Base-by-base conservation (phyloP, 1,140 invertebrate species). In the Phenacoccus solenopsis region DNA sequence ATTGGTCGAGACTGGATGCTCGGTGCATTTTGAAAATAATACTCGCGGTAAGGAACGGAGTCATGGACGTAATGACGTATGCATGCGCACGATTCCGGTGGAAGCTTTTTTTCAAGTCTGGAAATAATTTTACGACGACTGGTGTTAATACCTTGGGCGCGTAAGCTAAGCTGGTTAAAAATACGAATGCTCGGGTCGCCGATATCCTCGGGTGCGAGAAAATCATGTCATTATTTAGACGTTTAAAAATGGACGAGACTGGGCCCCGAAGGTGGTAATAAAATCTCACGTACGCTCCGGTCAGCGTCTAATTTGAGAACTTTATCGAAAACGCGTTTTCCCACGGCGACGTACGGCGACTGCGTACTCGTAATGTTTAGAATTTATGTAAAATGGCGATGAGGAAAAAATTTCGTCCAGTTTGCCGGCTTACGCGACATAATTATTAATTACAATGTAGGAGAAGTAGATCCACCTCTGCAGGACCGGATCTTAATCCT, bases 381-480 rank as follows among this genome's bases (percentile, higher is more conserved):
- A n/a, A n/a, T n/a, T n/a, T n/a, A n/a, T n/a, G n/a, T n/a, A n/a
- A n/a, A n/a, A 16, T 49, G 38, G 20, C 38, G 38, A 2, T 49
- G 38, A 49, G n/a, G n/a, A n/a, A n/a, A 16, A 49, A 49, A 49
- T 49, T 49, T 16, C 16, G 20, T 49, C 20, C 38, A 49, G 20
- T 49, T 49, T 49, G 38, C 38, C 38, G 38, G 38, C 20, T 9
- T 9, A 49, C 38, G 38, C 38, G 59, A 64, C 59, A 64, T 64
- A 64, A 64, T 64, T 64, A 64, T 64, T 64, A 25, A 64, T 64
- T 25, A 64, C 59, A 64, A 10, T 64, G 59, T 64, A 64, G 59
- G 59, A 64, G 59, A 64, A 64, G 25, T 64, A 64, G 21, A 64
- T 27, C 25, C 25, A 27, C 59, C 59, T 64, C 59, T 64, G 59